Conservation (phyloP, 2,113 vertebrate species). For the Spilogale gracilis region DNA sequence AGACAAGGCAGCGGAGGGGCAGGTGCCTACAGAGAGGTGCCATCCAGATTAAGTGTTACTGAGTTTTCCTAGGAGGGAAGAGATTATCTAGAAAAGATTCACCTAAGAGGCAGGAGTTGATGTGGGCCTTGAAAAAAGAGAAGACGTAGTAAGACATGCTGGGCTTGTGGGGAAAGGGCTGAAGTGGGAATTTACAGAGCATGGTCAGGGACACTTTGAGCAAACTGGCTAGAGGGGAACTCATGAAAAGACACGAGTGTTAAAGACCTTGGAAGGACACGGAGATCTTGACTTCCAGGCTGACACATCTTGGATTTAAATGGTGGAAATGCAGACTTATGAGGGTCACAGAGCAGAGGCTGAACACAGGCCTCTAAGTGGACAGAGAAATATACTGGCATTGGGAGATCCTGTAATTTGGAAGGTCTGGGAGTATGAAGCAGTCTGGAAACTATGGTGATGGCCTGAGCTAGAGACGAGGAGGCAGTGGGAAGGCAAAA, state of each 20-base stretch:
- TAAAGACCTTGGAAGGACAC: too few species aligned
- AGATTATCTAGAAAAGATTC: not conserved
- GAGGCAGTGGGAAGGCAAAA: not conserved
- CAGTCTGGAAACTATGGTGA: not conserved
- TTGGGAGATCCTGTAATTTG: not conserved
- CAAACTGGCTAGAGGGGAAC: not conserved
- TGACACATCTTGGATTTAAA: not conserved
- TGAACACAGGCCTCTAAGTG: not conserved
- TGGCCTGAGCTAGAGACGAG: not conserved
- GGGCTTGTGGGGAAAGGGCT: not conserved
- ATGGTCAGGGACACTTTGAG: not conserved
- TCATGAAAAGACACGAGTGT: not conserved
- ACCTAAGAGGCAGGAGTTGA: not conserved
- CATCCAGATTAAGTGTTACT: not conserved
- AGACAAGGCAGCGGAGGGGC: not conserved
- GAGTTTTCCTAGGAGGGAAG: not conserved
- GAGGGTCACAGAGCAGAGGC: not conserved
- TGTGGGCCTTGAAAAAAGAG: not conserved
- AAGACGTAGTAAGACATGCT: not conserved
- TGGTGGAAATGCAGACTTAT: not conserved
- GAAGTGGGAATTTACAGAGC: not conserved
- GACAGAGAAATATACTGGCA: not conserved
- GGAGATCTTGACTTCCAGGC: not conserved
- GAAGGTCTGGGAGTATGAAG: not conserved
- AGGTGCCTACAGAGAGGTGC: not conserved